phyloP scores from a whole-genome alignment of 1,140 invertebrate species.

The Cataglyphis hispanica region DNA sequence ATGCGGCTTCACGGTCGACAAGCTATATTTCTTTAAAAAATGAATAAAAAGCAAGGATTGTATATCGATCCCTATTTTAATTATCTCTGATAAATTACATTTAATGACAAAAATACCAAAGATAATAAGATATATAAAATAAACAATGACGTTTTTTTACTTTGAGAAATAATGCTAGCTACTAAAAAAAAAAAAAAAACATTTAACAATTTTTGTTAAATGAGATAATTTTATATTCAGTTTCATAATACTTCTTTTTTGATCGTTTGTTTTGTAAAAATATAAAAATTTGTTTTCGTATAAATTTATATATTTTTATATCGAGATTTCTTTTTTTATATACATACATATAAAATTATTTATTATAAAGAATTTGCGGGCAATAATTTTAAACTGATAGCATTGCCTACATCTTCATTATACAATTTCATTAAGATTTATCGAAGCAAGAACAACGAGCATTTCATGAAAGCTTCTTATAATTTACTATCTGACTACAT shows the following conservation, averaged over 20 bases:
- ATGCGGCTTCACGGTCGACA: not conserved
- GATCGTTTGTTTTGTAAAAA: not conserved
- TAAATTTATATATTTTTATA: not conserved
- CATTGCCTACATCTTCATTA: not conserved
- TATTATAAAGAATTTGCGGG: too few species aligned
- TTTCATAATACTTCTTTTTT: not conserved
- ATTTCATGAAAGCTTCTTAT: not conserved
- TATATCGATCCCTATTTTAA: not conserved
- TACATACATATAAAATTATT: too few species aligned
- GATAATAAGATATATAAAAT: not conserved
- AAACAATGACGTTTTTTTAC: not conserved
- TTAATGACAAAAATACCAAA: not conserved
- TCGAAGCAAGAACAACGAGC: conserved; percentile 17
- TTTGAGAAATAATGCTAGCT: not conserved
- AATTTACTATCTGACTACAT: not conserved
- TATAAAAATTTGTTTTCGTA: not conserved
- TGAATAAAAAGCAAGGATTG: not conserved
- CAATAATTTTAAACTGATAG: not conserved
- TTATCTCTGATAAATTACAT: not conserved
- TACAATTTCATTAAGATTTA: conserved; percentile 5
- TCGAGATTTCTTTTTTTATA: not conserved
- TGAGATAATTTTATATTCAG: not conserved
- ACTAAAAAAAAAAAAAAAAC: not conserved
- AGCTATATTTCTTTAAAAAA: conserved; percentile 9
- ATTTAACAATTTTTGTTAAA: not conserved